phyloP scores from a whole-genome alignment of 2,113 vertebrate species.

The Puffinus mauretanicus region DNA sequence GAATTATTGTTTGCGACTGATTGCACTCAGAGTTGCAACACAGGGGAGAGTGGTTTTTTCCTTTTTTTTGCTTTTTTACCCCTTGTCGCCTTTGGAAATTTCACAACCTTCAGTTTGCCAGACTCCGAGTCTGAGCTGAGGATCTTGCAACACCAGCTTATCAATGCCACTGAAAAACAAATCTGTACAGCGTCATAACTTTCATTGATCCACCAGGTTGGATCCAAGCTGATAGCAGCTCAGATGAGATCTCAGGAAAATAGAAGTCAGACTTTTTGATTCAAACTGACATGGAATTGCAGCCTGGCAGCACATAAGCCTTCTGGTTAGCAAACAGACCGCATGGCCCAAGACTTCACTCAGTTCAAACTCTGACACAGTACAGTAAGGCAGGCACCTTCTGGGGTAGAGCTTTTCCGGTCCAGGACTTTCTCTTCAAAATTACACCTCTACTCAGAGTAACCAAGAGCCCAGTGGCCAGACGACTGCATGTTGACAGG shows the following conservation, averaged over 20 bases:
- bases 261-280: not conserved
- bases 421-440: not conserved
- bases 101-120: slow-evolving; percentile 45
- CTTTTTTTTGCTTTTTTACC: not conserved
- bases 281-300: not conserved
- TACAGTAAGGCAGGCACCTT: not conserved
- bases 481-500: not conserved
- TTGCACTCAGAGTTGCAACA: slow-evolving; percentile 63
- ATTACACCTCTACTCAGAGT: not conserved
- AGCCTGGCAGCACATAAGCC: not conserved
- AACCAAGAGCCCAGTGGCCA: not conserved
- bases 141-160: slow-evolving; percentile 57
- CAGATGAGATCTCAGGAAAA: not conserved
- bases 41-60: not conserved
- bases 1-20: slow-evolving; percentile 13
- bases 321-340: not conserved
- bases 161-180: slow-evolving; percentile 54
- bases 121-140: slow-evolving; percentile 29
- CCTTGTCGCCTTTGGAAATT: slow-evolving; percentile 47
- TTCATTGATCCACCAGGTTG: slow-evolving; percentile 12
- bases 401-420: not conserved
- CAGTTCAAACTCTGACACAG: not conserved
- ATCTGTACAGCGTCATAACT: slow-evolving; percentile 2
- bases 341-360: not conserved
- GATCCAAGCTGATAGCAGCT: not conserved